phyloP scores from a whole-genome alignment of 1,140 invertebrate genomes.

The Meloidogyne chitwoodi region DNA sequence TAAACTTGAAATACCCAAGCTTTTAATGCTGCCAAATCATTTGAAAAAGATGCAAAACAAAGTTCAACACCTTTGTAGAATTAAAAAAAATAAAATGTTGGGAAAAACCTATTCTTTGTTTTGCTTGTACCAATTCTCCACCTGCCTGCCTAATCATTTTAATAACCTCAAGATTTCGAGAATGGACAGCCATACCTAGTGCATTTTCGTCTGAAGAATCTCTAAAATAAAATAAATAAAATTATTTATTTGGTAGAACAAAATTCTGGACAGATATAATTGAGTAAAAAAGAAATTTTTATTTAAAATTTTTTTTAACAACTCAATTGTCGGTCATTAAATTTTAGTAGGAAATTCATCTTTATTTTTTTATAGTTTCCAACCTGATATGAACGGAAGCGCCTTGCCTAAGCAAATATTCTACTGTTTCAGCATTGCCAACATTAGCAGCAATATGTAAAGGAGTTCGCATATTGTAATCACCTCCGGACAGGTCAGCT shows the following conservation, averaged over 20 bases:
- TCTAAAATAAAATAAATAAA: constrained; percentile 33
- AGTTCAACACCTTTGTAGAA: constrained; percentile 50
- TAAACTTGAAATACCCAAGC: too few relatives aligned
- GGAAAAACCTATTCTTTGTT: constrained; percentile 40
- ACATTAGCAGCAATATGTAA: constrained; percentile 75
- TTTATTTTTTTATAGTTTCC: neutral
- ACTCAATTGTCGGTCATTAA: too few relatives aligned
- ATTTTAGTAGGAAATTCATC: too few relatives aligned
- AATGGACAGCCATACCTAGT: constrained; percentile 46
- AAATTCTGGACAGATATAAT: too few relatives aligned
- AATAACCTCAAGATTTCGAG: constrained; percentile 48
- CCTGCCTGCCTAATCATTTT: constrained; percentile 47
- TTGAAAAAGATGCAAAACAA: constrained; percentile 48
- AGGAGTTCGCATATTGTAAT: constrained; percentile 75
- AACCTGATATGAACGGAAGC: constrained; percentile 72
- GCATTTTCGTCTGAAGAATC: constrained; percentile 54
- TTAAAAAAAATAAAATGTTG: neutral
- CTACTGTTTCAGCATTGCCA: constrained; percentile 70
- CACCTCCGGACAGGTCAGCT: constrained; percentile 72
- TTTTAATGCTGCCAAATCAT: constrained; percentile 46
- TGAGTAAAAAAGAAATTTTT: too few relatives aligned
- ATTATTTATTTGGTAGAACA: too few relatives aligned
- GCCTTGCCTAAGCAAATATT: constrained; percentile 74
- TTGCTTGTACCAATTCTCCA: constrained; percentile 35
- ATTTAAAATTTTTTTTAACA: too few relatives aligned